Percentiles rank a stretch among this genome's conserved stretches.
phyloP scores from a whole-genome alignment of 92 coral and sea anemone genomes.

The Ricordea florida region DNA sequence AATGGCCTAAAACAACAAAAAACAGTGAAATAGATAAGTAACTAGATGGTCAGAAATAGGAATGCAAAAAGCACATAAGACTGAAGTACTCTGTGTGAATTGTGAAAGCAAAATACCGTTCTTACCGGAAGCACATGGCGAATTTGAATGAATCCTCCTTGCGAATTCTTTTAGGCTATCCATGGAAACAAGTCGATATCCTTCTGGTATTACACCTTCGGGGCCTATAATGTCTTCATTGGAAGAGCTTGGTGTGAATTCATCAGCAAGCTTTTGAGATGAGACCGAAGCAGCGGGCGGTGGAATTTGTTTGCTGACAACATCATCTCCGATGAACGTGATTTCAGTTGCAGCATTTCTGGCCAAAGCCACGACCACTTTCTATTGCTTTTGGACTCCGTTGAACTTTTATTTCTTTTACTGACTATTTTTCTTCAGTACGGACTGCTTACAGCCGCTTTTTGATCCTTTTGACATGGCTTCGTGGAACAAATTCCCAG shows the following conservation, averaged over 20 bases:
- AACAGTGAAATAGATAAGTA: background rate
- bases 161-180: background rate
- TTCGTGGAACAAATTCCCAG: no score
- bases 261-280: background rate
- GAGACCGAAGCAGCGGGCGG: background rate
- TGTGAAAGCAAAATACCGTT: background rate
- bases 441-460: background rate
- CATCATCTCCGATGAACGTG: constrained; percentile 1
- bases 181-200: background rate
- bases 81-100: background rate
- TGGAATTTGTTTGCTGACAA: background rate
- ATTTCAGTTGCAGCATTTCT: background rate
- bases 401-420: background rate
- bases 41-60: background rate
- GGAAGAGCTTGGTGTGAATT: background rate
- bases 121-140: background rate
- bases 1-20: background rate
- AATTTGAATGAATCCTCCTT: background rate
- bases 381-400: background rate
- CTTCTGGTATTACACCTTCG: background rate
- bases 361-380: background rate
- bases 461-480: background rate
- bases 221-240: background rate
- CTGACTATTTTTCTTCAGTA: background rate
- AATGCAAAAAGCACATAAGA: background rate